phyloP scores from a whole-genome alignment of 2,113 vertebrate genomes.

The Dinomys branickii region DNA sequence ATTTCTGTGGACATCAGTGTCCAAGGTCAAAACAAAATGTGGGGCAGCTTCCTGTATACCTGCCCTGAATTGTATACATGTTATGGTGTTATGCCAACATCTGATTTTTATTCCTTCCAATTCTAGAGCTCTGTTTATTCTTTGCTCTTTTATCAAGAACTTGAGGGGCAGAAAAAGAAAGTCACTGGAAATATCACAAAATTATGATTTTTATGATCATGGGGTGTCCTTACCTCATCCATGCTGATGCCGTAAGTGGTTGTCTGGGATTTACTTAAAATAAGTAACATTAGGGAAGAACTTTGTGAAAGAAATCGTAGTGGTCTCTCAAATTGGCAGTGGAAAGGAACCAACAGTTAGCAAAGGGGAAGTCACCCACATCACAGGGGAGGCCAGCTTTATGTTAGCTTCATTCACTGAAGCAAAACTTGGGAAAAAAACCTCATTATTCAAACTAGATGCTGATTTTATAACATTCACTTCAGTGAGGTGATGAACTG shows the following conservation, averaged over 20 bases:
- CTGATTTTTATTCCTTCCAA: neutral
- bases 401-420: constrained; percentile 73
- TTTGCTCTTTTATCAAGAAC: neutral
- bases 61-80: neutral
- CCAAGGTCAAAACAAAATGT: neutral
- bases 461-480: constrained; percentile 72
- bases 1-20: neutral
- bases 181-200: neutral
- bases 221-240: rapidly evolving
- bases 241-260: constrained; percentile 4
- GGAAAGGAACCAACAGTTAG: constrained; percentile 24
- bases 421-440: constrained; percentile 69
- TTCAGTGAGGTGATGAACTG: constrained; percentile 77
- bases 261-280: constrained; percentile 40
- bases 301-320: neutral
- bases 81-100: neutral
- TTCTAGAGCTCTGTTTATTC: neutral
- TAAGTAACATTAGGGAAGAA: neutral
- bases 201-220: neutral
- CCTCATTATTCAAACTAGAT: constrained; percentile 83
- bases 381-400: constrained; percentile 68
- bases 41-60: neutral
- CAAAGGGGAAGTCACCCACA: constrained; percentile 35
- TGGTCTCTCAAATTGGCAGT: constrained; percentile 48
- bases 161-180: neutral